Base-by-base conservation (phyloP, 2,113 vertebrate species). In the Hemichromis elongatus region DNA sequence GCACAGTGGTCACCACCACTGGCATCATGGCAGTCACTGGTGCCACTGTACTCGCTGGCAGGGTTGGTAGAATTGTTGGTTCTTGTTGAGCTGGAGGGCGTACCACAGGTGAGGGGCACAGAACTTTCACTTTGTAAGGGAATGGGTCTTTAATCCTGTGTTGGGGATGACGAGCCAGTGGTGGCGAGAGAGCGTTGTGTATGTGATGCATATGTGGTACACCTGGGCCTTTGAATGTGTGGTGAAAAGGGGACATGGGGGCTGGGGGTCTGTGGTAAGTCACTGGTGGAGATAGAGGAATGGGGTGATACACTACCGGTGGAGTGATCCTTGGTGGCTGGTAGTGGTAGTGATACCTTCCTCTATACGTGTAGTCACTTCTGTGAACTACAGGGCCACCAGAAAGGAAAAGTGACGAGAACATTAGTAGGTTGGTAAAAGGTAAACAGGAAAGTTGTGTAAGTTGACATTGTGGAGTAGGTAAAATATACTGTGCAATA, bases 351-450 rank as follows among this genome's bases (percentile, higher is more conserved):
- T 93, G 94, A 93, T 94, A 95, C 92, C 95, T 93, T 93, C 95
- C 89, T 93, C 94, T 96, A 95, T 96, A 96, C 56, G 92, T 94
- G 93, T 95, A 95, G 88, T 95, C 94, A 95, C 92, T 92, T 86
- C 93, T 94, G 92, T 95, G 94, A 88, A 95, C 96, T 96, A 94
- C 87, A 80, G 87, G 77, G 84, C 92, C 95, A 93, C 93, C 92
- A 95, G 92, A 89, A 94, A 89, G 89, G 93, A 95, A 90, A 94
- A 93, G 93, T 87, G 88, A 87, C 90, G 90, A 93, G 79, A 92
- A 93, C 89, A 94, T 96, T 94, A 95, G 90, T 91, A 89, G 55
- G 83, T 78, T 88, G 78, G 80, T 86, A 82, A 84, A 16, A 53
- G 68, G n/a, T n/a, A 21, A 93, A 90, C 83, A 82, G 86, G 33